phyloP scores from a whole-genome alignment of 92 coral and sea anemone genomes.

The Palythoa grandiflora region DNA sequence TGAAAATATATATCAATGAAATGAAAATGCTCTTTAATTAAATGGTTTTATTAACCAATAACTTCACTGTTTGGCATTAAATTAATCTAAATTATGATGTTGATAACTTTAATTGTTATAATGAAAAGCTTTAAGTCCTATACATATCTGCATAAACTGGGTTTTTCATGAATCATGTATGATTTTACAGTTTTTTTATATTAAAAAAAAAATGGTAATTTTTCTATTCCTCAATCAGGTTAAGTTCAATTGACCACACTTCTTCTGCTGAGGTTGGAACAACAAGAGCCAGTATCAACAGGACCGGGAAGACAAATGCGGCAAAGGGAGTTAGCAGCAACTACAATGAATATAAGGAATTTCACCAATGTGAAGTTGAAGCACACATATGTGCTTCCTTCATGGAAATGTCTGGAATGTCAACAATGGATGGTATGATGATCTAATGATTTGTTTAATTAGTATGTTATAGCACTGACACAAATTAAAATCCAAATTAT shows the following conservation, averaged over 20 bases:
- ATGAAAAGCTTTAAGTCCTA: no score
- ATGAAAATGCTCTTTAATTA: no score
- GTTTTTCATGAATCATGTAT: no score
- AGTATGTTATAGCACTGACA: slow-evolving; percentile 5
- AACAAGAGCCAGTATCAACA: slow-evolving; percentile 54
- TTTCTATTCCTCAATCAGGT: slow-evolving; percentile 15
- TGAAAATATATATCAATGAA: neutral
- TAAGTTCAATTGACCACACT: slow-evolving; percentile 35
- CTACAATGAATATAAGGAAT: slow-evolving; percentile 28
- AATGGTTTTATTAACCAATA: no score
- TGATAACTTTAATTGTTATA: no score
- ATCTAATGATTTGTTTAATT: slow-evolving; percentile 9
- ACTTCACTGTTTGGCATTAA: no score
- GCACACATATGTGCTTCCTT: slow-evolving; percentile 67
- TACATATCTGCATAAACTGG: no score
- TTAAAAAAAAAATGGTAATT: no score
- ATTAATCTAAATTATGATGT: no score
- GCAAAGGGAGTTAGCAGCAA: slow-evolving; percentile 3
- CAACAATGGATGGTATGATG: slow-evolving; percentile 47
- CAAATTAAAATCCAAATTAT: slow-evolving; percentile 1
- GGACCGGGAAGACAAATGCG: slow-evolving; percentile 43
- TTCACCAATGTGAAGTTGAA: slow-evolving; percentile 31
- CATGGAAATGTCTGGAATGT: slow-evolving; percentile 66
- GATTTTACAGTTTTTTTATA: no score
- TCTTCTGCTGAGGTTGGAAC: slow-evolving; percentile 65